Conservation (phyloP, 2,888 invertebrate genomes). For the Ormyrus labotus region DNA sequence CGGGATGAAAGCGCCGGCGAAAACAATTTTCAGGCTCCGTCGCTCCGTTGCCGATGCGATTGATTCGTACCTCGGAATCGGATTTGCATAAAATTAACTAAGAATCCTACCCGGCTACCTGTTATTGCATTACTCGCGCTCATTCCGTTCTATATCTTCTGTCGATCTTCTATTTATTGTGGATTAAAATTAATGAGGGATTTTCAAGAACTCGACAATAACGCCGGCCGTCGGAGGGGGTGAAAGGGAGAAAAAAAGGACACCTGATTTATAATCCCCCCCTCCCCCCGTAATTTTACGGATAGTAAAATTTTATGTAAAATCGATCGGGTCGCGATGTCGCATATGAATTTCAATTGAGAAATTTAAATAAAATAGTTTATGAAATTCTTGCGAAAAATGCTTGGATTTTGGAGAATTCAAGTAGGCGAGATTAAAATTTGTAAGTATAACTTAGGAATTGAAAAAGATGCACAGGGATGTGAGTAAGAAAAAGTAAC, state of each 20-base stretch:
- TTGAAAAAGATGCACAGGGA: too few species aligned
- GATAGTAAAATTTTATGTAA: constrained; percentile 23
- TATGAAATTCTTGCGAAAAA: too few species aligned
- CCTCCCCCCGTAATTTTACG: background rate
- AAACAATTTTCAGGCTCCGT: constrained; percentile 37
- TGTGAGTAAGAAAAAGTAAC: too few species aligned
- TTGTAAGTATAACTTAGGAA: too few species aligned
- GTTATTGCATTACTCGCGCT: constrained; percentile 29
- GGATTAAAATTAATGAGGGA: constrained; percentile 36
- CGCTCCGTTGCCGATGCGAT: constrained; percentile 10
- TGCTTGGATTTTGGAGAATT: too few species aligned
- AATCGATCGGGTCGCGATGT: background rate
- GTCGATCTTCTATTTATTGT: constrained; percentile 23
- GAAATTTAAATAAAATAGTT: too few species aligned
- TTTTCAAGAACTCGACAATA: constrained; percentile 18
- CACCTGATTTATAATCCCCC: background rate
- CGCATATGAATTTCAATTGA: too few species aligned
- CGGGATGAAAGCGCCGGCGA: background rate
- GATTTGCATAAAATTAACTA: constrained; percentile 50
- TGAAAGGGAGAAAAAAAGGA: too few species aligned
- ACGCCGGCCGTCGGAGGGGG: background rate
- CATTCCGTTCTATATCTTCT: constrained; percentile 24
- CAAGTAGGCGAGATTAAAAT: too few species aligned
- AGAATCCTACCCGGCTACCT: background rate
- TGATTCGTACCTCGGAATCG: constrained; percentile 44